A percentile compares a stretch with the other conserved stretches of the same genome.
Evolutionary conservation across 2,888 invertebrate species (phyloP).

Genomic region (Troides helena): DNA sequence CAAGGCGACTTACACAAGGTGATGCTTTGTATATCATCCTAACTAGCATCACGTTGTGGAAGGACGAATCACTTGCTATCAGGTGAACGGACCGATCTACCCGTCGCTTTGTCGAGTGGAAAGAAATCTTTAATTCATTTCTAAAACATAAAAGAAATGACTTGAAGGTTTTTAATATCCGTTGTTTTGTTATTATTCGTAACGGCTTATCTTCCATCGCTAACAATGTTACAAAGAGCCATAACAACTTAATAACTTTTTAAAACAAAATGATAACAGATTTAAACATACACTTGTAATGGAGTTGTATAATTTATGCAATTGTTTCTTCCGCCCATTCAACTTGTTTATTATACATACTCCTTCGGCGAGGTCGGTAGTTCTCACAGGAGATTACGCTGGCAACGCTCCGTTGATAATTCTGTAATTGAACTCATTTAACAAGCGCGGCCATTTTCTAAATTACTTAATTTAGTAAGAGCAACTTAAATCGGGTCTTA

Average conservation of each 20-base stretch:
- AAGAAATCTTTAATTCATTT: too few relatives aligned
- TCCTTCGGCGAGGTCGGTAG: constrained; percentile 18
- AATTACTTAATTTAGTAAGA: constrained; percentile 28
- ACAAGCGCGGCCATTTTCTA: constrained; percentile 19
- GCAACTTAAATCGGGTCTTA: constrained; percentile 15
- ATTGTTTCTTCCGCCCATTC: constrained; percentile 28
- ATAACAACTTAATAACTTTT: constrained; percentile 24
- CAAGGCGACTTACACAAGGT: too few relatives aligned
- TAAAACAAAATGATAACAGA: constrained; percentile 23
- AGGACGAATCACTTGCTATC: too few relatives aligned
- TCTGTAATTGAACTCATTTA: constrained; percentile 26
- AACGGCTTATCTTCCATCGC: background rate
- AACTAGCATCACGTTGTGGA: too few relatives aligned
- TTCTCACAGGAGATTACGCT: constrained; percentile 29
- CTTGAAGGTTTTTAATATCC: too few relatives aligned
- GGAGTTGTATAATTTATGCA: constrained; percentile 24
- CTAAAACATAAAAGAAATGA: too few relatives aligned
- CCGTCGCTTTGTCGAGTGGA: too few relatives aligned
- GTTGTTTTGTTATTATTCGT: background rate
- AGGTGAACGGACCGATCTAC: too few relatives aligned
- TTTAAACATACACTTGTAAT: constrained; percentile 21
- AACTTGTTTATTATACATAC: constrained; percentile 21
- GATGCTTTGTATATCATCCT: too few relatives aligned
- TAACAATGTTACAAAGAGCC: constrained; percentile 1
- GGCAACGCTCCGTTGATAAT: constrained; percentile 29